Evolutionary conservation across 2,113 vertebrate genomes (phyloP).

Genomic region (Otis tarda): DNA sequence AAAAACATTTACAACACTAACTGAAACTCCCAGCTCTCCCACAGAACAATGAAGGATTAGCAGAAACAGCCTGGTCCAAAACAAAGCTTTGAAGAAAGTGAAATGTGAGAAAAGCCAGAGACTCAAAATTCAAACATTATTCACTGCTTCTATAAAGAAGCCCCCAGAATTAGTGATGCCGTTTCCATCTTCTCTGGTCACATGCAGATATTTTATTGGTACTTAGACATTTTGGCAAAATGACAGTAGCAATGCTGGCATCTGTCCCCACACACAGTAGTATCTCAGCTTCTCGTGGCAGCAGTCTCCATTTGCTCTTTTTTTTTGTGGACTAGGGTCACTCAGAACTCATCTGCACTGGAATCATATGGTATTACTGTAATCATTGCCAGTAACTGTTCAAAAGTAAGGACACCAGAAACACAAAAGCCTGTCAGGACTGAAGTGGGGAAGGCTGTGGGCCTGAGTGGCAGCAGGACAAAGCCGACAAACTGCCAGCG

Average conservation of each 20-base stretch:
- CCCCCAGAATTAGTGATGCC: background rate
- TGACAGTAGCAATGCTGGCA: background rate
- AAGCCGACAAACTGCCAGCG: background rate
- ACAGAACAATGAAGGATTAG: background rate
- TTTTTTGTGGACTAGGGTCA: background rate
- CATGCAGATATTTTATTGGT: background rate
- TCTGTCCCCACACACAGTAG: background rate
- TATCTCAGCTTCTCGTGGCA: background rate
- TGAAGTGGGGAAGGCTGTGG: background rate
- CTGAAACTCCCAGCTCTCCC: background rate
- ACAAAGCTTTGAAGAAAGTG: constrained; percentile 11
- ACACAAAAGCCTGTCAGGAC: background rate
- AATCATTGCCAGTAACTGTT: background rate
- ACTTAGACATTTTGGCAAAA: background rate
- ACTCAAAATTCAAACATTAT: background rate
- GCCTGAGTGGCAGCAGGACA: background rate
- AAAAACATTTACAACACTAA: background rate
- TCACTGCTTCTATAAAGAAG: background rate
- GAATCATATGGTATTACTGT: background rate
- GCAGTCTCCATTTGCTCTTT: background rate
- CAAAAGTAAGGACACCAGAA: background rate
- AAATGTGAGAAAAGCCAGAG: constrained; percentile 10
- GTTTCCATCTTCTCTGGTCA: background rate
- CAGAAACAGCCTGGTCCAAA: background rate
- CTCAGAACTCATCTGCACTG: background rate